These are phyloP conservation scores for Hydrocynus forskahlii DNA, from an alignment of 2,797 vertebrate species.

Conservation along the genomic window DNA sequence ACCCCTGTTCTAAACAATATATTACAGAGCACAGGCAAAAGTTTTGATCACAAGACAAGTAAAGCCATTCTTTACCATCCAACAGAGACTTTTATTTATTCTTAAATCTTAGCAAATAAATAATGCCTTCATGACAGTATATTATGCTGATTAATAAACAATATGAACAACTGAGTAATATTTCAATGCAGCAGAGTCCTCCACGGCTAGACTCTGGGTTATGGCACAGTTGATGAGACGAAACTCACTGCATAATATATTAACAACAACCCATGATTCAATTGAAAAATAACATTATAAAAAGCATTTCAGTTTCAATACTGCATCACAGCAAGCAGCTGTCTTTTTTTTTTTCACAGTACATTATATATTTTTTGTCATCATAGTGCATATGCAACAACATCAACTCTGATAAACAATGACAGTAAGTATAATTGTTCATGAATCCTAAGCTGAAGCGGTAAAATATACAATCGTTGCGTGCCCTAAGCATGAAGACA, in stretches of 20 bases:
- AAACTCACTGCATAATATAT: conserved; percentile 69
- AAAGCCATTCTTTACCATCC: conserved; percentile 70
- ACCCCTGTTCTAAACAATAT: too few species aligned
- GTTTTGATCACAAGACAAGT: not conserved
- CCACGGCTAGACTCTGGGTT: conserved; percentile 67
- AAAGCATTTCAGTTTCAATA: conserved; percentile 63
- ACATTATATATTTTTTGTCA: conserved; percentile 64
- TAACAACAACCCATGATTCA: conserved; percentile 79
- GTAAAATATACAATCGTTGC: conserved; percentile 85
- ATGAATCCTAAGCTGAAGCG: conserved; percentile 79
- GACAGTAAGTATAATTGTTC: conserved; percentile 78
- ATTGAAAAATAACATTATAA: conserved; percentile 65
- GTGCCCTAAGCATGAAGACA: conserved; percentile 83
- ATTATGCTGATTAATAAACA: conserved; percentile 82
- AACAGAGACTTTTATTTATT: conserved; percentile 80
- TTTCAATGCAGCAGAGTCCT: conserved; percentile 75
- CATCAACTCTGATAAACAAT: conserved; percentile 80
- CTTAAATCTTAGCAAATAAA: conserved; percentile 66
- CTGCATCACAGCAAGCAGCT: conserved; percentile 82
- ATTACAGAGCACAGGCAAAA: not conserved
- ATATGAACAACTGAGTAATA: conserved; percentile 74
- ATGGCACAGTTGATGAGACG: conserved; percentile 73
- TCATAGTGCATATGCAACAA: conserved; percentile 84
- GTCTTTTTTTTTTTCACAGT: conserved; percentile 66
- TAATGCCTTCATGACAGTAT: conserved; percentile 76